Evolutionary conservation across 2,113 vertebrate species (phyloP), one percentile per base, ranked within the genome.

Genomic region (Salvelinus alpinus): DNA sequence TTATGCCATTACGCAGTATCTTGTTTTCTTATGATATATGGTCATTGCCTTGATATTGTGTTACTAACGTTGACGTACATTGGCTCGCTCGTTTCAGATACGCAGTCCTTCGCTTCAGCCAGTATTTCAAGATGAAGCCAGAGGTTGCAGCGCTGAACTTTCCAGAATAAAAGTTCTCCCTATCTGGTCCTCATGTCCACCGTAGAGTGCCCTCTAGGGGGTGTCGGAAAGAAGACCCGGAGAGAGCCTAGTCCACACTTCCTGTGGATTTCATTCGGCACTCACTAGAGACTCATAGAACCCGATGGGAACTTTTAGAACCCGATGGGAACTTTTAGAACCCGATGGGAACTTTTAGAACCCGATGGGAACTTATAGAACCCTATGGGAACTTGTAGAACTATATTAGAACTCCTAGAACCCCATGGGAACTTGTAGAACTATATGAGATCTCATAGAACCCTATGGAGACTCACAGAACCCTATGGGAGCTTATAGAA

Each of bases 51-150:
- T 20, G 16, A 62, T n/a, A 9, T 24, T 5, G 8, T 22, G 5
- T 62, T 9, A 62, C 59, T 16, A 16, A 62, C 1, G 38, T 54
- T 44, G 38, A 44, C 9, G 38, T 44, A 44, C 38, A 44, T 44
- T 57, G 18, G 54, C 54, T 47, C 65, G n/a, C 48, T 66, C 1
- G 60, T 73, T 71, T 68, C 79, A 99, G 98, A 91, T 99, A 99
- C 70, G 96, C 98, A 70, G 88, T 97, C 85, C 95, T 99, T 80
- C 96, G 97, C 76, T 98, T 99, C 87, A 96, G 92, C 91, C 98
- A 99, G 80, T 99, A 99, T 89, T 96, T 97, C 91, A 97, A 97
- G 92, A 99, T 97, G 96, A 99, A 99, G 88, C 93, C 94, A 14
- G 95, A 96, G 78, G 95, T 94, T 48, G 92, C 90, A 68, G 90